Conservation (phyloP, 1,140 invertebrate species). For the Neoseiulus cucumeris region DNA sequence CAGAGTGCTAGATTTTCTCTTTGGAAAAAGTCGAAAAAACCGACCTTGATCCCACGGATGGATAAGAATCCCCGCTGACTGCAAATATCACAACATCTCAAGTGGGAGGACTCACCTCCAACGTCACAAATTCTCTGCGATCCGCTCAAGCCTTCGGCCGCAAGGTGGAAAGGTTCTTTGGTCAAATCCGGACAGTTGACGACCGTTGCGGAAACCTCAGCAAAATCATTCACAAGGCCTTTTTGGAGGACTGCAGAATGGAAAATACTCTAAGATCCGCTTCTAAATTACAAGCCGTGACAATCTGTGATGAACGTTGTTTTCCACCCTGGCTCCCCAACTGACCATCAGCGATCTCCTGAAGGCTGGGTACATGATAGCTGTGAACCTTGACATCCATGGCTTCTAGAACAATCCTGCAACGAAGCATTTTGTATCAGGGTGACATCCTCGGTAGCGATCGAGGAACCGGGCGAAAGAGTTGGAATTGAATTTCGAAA, state of each 20-base stretch:
- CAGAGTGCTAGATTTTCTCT: too few species aligned
- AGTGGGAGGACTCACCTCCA: neutral
- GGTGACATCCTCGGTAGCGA: too few species aligned
- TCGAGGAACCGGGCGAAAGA: neutral
- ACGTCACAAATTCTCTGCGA: neutral
- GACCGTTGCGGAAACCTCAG: constrained; percentile 42
- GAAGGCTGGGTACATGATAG: neutral
- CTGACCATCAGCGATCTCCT: neutral
- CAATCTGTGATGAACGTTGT: neutral
- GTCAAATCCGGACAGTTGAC: constrained; percentile 65
- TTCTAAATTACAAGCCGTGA: neutral
- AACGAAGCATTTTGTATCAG: neutral
- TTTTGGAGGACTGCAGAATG: constrained; percentile 41
- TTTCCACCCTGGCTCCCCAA: neutral
- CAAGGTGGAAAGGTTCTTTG: constrained; percentile 48
- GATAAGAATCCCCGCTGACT: neutral
- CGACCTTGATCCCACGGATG: neutral
- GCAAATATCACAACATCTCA: neutral
- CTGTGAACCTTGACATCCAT: neutral
- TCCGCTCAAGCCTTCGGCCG: constrained; percentile 41
- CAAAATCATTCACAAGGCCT: constrained; percentile 48
- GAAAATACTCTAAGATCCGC: neutral
- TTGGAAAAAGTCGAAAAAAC: neutral
- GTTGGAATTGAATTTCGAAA: neutral
- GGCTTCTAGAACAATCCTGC: neutral